phyloP scores from a whole-genome alignment of 2,797 vertebrate species.

The Sparidentex hasta region DNA sequence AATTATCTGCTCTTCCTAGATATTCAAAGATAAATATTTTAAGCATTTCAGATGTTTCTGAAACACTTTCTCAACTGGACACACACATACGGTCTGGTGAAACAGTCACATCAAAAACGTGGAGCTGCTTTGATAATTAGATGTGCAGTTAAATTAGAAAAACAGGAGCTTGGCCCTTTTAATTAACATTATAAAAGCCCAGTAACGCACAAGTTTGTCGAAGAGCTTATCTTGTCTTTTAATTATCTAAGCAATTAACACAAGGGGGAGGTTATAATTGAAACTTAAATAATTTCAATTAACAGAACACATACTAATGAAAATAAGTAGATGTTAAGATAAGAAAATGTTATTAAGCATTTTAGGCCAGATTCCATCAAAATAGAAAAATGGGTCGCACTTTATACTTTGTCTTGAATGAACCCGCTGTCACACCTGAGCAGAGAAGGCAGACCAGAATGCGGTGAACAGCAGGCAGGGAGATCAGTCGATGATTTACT shows the following conservation, averaged over 20 bases:
- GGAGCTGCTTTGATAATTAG: constrained; percentile 3
- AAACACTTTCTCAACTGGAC: not conserved
- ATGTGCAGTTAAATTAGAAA: constrained; percentile 28
- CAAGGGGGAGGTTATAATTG: constrained; percentile 3
- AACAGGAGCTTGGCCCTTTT: constrained; percentile 18
- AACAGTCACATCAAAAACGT: not conserved
- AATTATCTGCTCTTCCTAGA: not conserved
- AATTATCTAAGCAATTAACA: constrained; percentile 47
- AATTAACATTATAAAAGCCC: constrained; percentile 43
- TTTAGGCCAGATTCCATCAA: constrained; percentile 43
- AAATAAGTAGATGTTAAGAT: not conserved
- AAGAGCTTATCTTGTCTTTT: constrained; percentile 36
- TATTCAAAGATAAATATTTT: not conserved
- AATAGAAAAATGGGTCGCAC: constrained; percentile 13
- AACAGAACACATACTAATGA: not conserved
- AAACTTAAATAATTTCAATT: constrained; percentile 23
- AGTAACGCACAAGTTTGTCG: constrained; percentile 29
- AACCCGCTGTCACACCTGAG: no score
- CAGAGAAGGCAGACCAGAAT: no score
- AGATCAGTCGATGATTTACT: no score
- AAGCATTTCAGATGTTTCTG: not conserved
- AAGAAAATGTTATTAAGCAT: constrained; percentile 19
- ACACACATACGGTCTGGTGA: not conserved
- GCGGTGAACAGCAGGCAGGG: no score
- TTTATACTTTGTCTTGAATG: no score